Conservation (phyloP, 2,113 vertebrate genomes). For the Polypterus bichir region DNA sequence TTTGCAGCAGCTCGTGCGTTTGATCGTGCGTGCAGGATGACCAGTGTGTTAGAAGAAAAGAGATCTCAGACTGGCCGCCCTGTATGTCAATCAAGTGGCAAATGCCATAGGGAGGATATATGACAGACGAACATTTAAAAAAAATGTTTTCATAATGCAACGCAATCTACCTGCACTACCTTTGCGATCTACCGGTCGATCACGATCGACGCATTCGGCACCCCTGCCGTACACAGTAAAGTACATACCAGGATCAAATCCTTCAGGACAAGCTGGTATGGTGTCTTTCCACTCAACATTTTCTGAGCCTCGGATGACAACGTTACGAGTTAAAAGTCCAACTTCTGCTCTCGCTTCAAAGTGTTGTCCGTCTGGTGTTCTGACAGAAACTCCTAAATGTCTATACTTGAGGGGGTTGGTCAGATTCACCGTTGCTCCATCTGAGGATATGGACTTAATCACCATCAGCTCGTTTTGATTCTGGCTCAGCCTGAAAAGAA, state of each 20-base stretch:
- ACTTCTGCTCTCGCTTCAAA: constrained; percentile 47
- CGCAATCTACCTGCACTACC: too few relatives aligned
- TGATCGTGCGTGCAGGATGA: too few relatives aligned
- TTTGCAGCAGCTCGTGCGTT: too few relatives aligned
- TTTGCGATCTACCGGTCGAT: too few relatives aligned
- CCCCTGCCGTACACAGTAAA: constrained; percentile 21
- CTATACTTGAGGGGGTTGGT: constrained; percentile 26
- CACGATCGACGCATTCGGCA: too few relatives aligned
- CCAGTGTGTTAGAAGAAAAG: too few relatives aligned
- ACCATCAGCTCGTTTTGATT: constrained; percentile 36
- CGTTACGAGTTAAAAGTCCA: constrained; percentile 43
- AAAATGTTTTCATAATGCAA: neutral
- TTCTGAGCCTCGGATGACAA: constrained; percentile 37
- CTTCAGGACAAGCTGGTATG: constrained; percentile 37
- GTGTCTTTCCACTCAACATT: constrained; percentile 33
- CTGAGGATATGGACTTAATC: constrained; percentile 26
- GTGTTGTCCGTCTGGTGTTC: constrained; percentile 28
- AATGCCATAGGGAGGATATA: too few relatives aligned
- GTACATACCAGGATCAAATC: constrained; percentile 29
- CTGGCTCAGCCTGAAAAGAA: constrained; percentile 34
- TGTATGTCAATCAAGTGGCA: too few relatives aligned
- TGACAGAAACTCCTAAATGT: constrained; percentile 32
- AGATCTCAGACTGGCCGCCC: too few relatives aligned
- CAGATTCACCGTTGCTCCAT: constrained; percentile 26
- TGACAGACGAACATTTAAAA: too few relatives aligned